Base-by-base conservation (phyloP, 2,797 vertebrate species). In the Diplodus puntazzo region DNA sequence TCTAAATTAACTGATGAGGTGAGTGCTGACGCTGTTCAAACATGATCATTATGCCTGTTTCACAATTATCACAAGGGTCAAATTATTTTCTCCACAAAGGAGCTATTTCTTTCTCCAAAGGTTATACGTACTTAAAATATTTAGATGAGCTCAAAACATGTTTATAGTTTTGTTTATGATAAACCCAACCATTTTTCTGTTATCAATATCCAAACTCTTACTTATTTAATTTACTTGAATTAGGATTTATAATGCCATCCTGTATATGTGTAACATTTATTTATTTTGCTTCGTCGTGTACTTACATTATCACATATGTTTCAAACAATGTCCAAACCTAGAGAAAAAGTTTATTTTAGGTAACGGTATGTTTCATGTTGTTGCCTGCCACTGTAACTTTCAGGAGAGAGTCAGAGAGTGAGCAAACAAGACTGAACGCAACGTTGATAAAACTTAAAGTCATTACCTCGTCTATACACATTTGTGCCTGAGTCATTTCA, bases 1-100 rank as follows among this genome's bases (percentile, higher is more conserved):
- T 86, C 80, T 3, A 93, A 92, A 80, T 77, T 94, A 52, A 89
- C 88, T 4, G 91, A 92, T 55, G 93, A 93, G 86, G 92, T 94
- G 83, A 93, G 92, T 80, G 8, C 57, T 67, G 52, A 67, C 27
- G 34, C 10, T 53, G 21, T 27, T 27, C 27, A 27, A 27, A 27
- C 27, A 27, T 27, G 3, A 27, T 27, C 27, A 27, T 27, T 27
- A 27, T 12, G 25, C 11, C 11, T 53, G 21, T 57, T 53, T 46
- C 23, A 65, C 34, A 21, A 66, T 25, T 17, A 43, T 3, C 11
- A 18, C 11, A 21, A 43, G 5, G 11, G 6, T 67, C 5, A 2
- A 34, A 46, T 39, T 25, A 42, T 45, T 6, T 43, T 7, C 21
- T 39, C 21, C 6, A 11, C n/a, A 54, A n/a, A 30, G 5, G 5